Evolutionary conservation across 2,113 vertebrate species (phyloP), one percentile per base, ranked within the genome.

Genomic region (Melanerpes aurifrons): DNA sequence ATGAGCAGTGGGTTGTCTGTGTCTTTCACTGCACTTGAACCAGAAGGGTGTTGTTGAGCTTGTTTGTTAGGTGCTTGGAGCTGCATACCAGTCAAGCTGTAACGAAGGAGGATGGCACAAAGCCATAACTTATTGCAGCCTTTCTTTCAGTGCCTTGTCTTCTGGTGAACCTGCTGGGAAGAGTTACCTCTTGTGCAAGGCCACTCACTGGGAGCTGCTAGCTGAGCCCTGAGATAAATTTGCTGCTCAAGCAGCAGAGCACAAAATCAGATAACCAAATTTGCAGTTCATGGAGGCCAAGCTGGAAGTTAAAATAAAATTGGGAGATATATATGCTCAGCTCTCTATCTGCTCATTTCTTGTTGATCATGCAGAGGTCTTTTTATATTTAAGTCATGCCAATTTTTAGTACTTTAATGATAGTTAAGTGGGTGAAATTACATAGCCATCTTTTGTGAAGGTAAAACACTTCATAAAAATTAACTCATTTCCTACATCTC

Each of bases 41-140:
- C 29, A 91, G 80, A 24, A 72, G 32, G 76, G 29, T 72, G 67
- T 87, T 80, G 61, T 45, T 80, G 68, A 64, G 71, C 63, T 87
- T 40, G 83, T 68, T 88, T 75, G 68, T 69, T 3, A 1, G 53
- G 62, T 66, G 48, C 92, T 83, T 43, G 56, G 63, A 87, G 67
- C 68, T 67, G 37, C 56, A 12, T 50, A 53, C 68, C 71, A 76
- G 57, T 61, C 64, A 82, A 58, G 75, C 89, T 45, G 43, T 26
- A 88, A 58, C 43, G 26, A 81, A 82, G 82, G 35, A 4, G 47
- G 54, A 29, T 78, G 90, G 92, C 72, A 71, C 32, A 19, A 58
- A 87, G 88, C 89, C 72, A n/a, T 3, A 31, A 16, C 29, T 0
- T 15, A 58, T 63, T 19, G 54, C 0, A 0, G 40, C 0, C 0